Conservation (phyloP, 2,888 invertebrate genomes). For the Thera britannica region DNA sequence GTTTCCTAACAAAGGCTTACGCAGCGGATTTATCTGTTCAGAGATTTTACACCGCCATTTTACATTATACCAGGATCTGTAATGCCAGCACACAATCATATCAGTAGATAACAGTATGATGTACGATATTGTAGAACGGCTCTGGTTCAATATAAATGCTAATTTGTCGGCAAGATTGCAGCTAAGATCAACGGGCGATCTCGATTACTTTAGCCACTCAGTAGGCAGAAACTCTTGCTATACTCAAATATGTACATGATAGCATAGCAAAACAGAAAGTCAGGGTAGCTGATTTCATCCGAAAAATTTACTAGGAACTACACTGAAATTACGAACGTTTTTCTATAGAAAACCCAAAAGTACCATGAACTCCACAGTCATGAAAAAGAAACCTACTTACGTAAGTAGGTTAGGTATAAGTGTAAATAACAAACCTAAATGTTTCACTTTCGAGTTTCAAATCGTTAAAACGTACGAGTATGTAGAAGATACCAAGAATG, state of each 20-base stretch:
- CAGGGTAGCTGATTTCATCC: neutral
- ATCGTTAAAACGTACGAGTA: neutral
- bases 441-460: neutral
- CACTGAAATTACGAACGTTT: neutral
- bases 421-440: neutral
- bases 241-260: neutral
- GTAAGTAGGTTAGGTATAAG: neutral
- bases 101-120: conserved; percentile 19
- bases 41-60: neutral
- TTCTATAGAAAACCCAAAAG: neutral
- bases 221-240: conserved; percentile 9
- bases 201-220: conserved; percentile 32
- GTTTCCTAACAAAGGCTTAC: neutral
- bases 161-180: conserved; percentile 62
- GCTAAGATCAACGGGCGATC: conserved; percentile 37
- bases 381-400: too few species aligned
- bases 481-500: neutral
- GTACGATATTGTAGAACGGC: conserved; percentile 51
- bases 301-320: neutral
- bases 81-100: conserved; percentile 8
- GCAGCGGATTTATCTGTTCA: neutral
- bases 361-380: neutral
- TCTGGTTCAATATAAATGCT: conserved; percentile 74
- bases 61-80: neutral
- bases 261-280: neutral